Percentiles rank a stretch among this genome's conserved stretches.
Conservation (phyloP, 2,113 vertebrate genomes). For the Ondatra zibethicus region DNA sequence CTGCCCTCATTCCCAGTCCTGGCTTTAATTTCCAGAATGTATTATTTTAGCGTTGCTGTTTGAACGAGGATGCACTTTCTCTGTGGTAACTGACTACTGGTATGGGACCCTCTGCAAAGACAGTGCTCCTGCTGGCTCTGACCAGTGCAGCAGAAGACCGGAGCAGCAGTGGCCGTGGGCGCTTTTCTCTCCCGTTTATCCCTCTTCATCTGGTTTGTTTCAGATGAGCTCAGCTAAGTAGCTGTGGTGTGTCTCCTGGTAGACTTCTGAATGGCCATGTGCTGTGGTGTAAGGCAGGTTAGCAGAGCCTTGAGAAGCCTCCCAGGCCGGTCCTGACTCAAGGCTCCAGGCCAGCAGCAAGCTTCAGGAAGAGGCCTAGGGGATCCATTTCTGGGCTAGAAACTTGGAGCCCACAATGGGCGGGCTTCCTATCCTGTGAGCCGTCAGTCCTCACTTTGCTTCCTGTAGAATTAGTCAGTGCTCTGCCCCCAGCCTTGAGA, state of each 20-base stretch:
- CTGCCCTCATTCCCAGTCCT: constrained; percentile 32
- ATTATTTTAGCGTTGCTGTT: constrained; percentile 11
- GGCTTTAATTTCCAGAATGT: constrained; percentile 52
- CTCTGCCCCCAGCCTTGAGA: not conserved
- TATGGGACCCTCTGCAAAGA: constrained; percentile 15
- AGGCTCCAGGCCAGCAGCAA: not conserved
- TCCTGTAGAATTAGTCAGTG: accelerated
- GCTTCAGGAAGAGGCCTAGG: not conserved
- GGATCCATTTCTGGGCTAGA: not conserved
- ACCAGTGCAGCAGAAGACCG: not conserved
- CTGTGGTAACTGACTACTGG: not conserved
- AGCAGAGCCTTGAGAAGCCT: not conserved
- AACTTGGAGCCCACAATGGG: not conserved
- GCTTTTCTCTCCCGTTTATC: not conserved
- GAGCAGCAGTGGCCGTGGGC: not conserved
- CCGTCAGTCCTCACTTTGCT: not conserved
- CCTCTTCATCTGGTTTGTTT: not conserved
- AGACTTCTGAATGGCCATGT: accelerated
- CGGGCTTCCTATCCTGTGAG: not conserved
- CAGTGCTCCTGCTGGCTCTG: not conserved
- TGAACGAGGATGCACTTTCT: not conserved
- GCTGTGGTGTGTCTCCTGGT: not conserved
- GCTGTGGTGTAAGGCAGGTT: not conserved
- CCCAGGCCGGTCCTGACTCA: not conserved
- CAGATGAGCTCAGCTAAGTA: not conserved